Base-by-base conservation (phyloP, 2,113 vertebrate species). In the Columba livia region DNA sequence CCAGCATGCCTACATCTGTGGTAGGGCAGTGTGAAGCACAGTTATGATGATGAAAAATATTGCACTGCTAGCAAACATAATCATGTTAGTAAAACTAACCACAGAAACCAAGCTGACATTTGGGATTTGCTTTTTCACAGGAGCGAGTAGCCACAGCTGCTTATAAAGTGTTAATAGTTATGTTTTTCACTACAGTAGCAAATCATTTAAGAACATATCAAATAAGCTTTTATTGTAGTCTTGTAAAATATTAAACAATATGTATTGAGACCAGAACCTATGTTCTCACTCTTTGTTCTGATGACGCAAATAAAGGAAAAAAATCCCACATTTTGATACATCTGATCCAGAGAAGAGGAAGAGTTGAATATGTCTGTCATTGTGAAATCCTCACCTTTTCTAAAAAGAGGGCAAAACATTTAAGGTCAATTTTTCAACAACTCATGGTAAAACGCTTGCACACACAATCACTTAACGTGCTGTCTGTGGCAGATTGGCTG, bases 111-210 rank as follows among this genome's bases (percentile, higher is more conserved):
- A 79, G 29, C 2, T 79, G 25, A 82, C 72, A 65, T 84, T 89
- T 61, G 61, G 29, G 40, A 75, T 92, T 94, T 72, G 12, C 34
- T 79, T 84, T 92, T 93, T 87, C 10, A 25, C 21, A 89, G 34
- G 6, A 66, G 28, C 57, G 85, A 89, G 38, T 61, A 92, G 65
- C 48, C 80, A 69, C 57, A 92, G 34, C 32, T 79, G 84, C 57
- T 85, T 79, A 65, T 69, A 40, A 93, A 93, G 48, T 79, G 84
- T 84, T 81, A 85, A 81, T 38, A 70, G 79, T 21, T 85, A 21
- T 67, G 74, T 60, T 95, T 93, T 81, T 89, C n/a, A 72, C 56
- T 84, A n/a, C 61, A 47, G 73, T 57, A 85, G 78, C 29, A 91
- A 85, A 91, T 69, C 12, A 72, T 48, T 8, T 8, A 87, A 78